phyloP scores from a whole-genome alignment of 2,888 invertebrate species.

The Rhagonycha fulva region DNA sequence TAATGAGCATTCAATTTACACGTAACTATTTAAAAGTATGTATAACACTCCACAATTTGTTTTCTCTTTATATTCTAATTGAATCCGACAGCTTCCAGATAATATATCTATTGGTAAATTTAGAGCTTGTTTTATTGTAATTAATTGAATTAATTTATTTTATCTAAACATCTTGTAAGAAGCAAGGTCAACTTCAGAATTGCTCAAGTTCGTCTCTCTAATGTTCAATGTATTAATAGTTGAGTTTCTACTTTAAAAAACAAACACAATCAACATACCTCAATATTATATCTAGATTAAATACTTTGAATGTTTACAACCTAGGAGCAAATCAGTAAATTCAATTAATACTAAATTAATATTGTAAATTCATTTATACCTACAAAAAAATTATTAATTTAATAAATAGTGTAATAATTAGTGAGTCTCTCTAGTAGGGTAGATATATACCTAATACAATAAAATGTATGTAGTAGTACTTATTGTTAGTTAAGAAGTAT shows the following conservation, averaged over 20 bases:
- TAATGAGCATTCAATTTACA: conserved; percentile 23
- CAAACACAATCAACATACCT: neutral
- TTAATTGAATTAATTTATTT: conserved; percentile 34
- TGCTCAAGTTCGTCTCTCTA: conserved; percentile 4
- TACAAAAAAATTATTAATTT: too few relatives aligned
- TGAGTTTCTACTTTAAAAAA: neutral
- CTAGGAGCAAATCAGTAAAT: neutral
- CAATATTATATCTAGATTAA: neutral
- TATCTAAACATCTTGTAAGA: conserved; percentile 18
- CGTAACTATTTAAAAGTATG: conserved; percentile 26
- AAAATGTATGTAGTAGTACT: too few relatives aligned
- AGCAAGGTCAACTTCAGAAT: conserved; percentile 15
- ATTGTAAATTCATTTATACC: neutral
- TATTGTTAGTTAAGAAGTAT: too few relatives aligned
- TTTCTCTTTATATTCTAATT: conserved; percentile 36
- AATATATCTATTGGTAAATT: conserved; percentile 36
- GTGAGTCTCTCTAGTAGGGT: too few relatives aligned
- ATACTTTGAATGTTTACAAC: neutral
- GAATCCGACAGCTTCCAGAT: conserved; percentile 39
- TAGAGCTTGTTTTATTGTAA: conserved; percentile 30
- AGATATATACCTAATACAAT: too few relatives aligned
- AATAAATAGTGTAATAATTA: too few relatives aligned
- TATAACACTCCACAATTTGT: conserved; percentile 36
- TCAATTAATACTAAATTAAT: neutral
- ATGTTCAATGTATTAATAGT: neutral